Conservation (phyloP, 1,140 invertebrate species). For the Melitaea cinxia region DNA sequence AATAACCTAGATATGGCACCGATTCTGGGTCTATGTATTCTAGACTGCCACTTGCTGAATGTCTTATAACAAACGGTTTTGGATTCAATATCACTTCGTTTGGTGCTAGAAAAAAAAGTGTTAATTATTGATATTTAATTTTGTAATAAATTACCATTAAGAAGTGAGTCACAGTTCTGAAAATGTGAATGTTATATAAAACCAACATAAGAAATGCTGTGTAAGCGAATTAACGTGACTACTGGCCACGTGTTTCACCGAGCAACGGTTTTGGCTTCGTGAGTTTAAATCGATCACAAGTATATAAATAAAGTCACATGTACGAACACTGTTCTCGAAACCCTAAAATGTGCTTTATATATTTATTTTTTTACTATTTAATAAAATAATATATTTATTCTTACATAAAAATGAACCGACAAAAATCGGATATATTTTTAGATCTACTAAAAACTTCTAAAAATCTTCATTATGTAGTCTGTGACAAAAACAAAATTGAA, state of each 20-base stretch:
- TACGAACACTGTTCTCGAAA: too few species aligned
- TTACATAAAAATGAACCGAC: too few species aligned
- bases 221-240: neutral
- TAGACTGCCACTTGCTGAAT: slow-evolving; percentile 88
- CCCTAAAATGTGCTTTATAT: too few species aligned
- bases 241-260: neutral
- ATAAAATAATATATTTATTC: too few species aligned
- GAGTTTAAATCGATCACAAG: neutral
- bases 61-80: slow-evolving; percentile 87
- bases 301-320: neutral
- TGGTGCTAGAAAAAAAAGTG: slow-evolving; percentile 83
- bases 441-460: too few species aligned
- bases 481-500: too few species aligned
- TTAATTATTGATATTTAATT: too few species aligned
- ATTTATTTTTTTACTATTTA: too few species aligned
- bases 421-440: too few species aligned
- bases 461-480: too few species aligned
- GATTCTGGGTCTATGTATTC: slow-evolving; percentile 90
- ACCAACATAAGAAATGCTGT: neutral
- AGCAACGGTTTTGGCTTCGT: neutral
- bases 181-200: neutral
- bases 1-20: slow-evolving; percentile 91
- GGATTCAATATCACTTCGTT: slow-evolving; percentile 81
- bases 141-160: too few species aligned
- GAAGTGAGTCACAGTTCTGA: too few species aligned